Percentiles rank a stretch among this genome's conserved stretches.
phyloP scores from a whole-genome alignment of 1,140 invertebrate species.

The Drosophila repleta region DNA sequence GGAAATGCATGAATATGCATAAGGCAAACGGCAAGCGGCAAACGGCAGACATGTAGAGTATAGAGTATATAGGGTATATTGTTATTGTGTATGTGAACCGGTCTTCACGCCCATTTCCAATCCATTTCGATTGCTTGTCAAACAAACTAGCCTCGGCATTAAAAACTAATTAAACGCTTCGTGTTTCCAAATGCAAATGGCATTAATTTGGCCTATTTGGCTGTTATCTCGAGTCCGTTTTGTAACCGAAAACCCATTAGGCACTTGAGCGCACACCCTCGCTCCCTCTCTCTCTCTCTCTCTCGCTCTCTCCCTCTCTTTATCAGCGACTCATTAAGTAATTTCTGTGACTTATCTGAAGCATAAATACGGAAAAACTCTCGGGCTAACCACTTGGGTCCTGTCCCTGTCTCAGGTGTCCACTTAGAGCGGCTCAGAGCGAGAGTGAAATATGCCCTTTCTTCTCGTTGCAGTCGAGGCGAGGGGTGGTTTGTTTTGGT shows the following conservation, averaged over 20 bases:
- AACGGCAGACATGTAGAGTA: background rate
- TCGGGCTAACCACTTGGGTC: constrained; percentile 56
- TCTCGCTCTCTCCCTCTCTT: constrained; percentile 51
- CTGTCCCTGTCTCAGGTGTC: constrained; percentile 60
- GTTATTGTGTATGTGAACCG: constrained; percentile 21
- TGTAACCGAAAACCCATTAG: constrained; percentile 80
- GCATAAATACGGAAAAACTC: background rate
- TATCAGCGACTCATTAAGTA: constrained; percentile 78
- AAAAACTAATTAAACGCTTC: constrained; percentile 80
- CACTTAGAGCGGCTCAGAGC: constrained; percentile 52
- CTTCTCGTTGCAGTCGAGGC: constrained; percentile 31
- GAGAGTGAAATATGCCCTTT: background rate
- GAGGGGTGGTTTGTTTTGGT: constrained; percentile 75
- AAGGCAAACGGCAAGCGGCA: background rate
- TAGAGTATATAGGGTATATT: background rate
- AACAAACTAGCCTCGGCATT: constrained; percentile 77
- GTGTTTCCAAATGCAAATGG: constrained; percentile 61
- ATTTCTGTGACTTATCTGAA: constrained; percentile 70
- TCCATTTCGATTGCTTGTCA: constrained; percentile 71
- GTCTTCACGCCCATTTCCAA: constrained; percentile 51
- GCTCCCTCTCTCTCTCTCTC: background rate
- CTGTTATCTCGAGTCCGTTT: constrained; percentile 74
- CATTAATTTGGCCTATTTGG: constrained; percentile 74
- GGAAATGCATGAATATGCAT: constrained; percentile 17
- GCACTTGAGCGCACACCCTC: constrained; percentile 56